Percentiles rank a stretch among this genome's conserved stretches.
Conservation (phyloP, 2,113 vertebrate species). For the Sinocyclocheilus anophthalmus region DNA sequence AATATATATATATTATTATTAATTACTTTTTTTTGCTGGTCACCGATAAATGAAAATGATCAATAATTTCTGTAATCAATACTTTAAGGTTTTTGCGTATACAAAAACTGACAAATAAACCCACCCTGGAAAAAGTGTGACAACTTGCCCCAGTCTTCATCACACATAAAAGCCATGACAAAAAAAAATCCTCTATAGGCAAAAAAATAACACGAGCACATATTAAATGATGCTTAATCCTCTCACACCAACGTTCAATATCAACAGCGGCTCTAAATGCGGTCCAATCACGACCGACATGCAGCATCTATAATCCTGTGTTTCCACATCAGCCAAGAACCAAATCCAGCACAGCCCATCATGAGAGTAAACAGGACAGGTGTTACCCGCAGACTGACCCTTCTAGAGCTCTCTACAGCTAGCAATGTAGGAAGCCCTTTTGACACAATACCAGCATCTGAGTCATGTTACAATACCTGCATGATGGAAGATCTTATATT, state of each 20-base stretch:
- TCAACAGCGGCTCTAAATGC: neutral
- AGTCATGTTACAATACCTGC: neutral
- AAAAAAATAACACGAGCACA: neutral
- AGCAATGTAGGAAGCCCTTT: neutral
- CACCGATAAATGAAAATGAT: neutral
- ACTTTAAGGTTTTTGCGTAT: neutral
- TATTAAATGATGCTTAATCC: neutral
- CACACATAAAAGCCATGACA: neutral
- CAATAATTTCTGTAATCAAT: neutral
- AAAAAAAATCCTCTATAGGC: neutral
- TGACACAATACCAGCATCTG: neutral
- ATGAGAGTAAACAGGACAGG: slow-evolving; percentile 24
- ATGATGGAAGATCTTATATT: neutral
- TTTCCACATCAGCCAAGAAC: slow-evolving; percentile 14
- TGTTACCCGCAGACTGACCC: neutral
- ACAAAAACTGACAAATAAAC: neutral
- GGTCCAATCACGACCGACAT: neutral
- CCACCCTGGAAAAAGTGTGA: neutral
- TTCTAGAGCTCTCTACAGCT: neutral
- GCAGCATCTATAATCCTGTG: no score
- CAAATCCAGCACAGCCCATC: neutral
- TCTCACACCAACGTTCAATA: neutral
- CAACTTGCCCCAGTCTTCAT: neutral
- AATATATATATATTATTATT: no score
- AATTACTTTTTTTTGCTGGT: neutral